phyloP scores from a whole-genome alignment of 2,113 vertebrate species.

The Oncorhynchus kisutch region DNA sequence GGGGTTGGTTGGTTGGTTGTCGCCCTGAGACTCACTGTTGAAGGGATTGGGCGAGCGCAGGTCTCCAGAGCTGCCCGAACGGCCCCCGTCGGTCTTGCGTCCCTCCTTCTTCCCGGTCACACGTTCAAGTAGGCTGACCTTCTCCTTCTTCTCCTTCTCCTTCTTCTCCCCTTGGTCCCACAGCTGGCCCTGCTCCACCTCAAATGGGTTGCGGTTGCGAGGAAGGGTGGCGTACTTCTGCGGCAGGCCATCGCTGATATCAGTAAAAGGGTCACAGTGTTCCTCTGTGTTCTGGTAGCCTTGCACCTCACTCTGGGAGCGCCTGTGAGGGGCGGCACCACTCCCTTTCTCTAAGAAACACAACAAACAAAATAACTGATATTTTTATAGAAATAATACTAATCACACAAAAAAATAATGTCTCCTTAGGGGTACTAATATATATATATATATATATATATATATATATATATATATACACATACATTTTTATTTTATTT shows the following conservation, averaged over 20 bases:
- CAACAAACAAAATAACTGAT: not conserved
- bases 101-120: conserved; percentile 95
- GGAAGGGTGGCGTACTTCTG: conserved; percentile 97
- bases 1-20: conserved; percentile 79
- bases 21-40: conserved; percentile 75
- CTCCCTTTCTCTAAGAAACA: conserved; percentile 62
- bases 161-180: conserved; percentile 83
- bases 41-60: conserved; percentile 82
- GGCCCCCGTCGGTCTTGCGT: conserved; percentile 77
- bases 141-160: conserved; percentile 93
- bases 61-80: conserved; percentile 82
- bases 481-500: no score
- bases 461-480: no score
- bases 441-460: no score
- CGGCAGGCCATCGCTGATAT: conserved; percentile 86
- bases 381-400: not conserved
- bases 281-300: conserved; percentile 74
- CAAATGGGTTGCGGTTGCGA: conserved; percentile 94
- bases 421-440: not conserved
- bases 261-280: conserved; percentile 84
- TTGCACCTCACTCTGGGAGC: conserved; percentile 85
- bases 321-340: conserved; percentile 84
- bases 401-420: not conserved
- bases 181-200: conserved; percentile 78
- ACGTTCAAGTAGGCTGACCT: conserved; percentile 92